Evolutionary conservation across 2,113 vertebrate genomes (phyloP).

Genomic region (Steatornis caripensis): DNA sequence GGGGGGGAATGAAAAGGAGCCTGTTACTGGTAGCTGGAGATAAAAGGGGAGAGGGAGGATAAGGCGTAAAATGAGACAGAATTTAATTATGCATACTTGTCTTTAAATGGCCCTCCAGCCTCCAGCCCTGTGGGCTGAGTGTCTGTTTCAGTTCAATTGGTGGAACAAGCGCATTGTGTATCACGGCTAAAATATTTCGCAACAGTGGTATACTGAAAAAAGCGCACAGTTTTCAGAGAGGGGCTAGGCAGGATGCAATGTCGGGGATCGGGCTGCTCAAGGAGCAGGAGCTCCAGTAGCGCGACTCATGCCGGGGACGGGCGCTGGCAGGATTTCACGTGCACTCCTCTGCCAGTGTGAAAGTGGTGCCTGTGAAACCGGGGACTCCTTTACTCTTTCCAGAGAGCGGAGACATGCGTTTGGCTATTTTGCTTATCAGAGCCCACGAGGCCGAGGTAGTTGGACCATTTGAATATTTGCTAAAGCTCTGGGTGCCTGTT

Average conservation of each 20-base stretch:
- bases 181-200: neutral
- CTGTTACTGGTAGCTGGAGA: conserved; percentile 1
- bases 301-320: neutral
- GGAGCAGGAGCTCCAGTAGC: neutral
- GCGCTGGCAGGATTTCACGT: neutral
- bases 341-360: neutral
- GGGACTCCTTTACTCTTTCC: neutral
- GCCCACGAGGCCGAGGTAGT: too few species aligned
- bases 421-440: neutral
- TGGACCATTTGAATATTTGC: neutral
- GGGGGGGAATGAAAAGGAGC: conserved; percentile 8
- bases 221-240: neutral
- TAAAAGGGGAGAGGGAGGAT: neutral
- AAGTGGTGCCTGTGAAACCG: neutral
- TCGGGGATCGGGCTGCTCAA: neutral
- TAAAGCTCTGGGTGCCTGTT: neutral
- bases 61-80: conserved; percentile 33
- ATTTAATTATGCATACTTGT: conserved; percentile 47
- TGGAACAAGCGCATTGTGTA: neutral
- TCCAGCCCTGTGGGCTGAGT: neutral
- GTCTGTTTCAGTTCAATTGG: neutral
- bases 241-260: neutral
- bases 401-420: neutral
- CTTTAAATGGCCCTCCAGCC: conserved; percentile 40
- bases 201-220: neutral